Evolutionary conservation across 37 sponge, comb jelly and placozoan genomes (phyloP).

Genomic region (Petrosia ficiformis): DNA sequence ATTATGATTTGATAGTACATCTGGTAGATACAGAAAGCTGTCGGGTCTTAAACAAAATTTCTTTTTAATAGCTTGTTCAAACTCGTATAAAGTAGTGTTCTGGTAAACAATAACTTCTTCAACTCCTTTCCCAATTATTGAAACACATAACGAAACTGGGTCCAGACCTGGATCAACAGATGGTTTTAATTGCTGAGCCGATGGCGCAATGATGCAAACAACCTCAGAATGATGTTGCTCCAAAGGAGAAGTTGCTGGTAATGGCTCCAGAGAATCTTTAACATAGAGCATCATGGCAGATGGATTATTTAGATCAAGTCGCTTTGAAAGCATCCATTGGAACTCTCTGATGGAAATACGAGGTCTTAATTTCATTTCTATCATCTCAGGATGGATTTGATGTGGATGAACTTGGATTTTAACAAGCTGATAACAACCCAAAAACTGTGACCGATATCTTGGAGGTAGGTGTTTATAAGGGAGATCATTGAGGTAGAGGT

Average conservation of each 20-base stretch:
- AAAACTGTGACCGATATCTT: background rate
- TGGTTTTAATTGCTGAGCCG: background rate
- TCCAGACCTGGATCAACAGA: background rate
- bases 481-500: conserved; percentile 28
- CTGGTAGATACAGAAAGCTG: conserved; percentile 61
- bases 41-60: conserved; percentile 22
- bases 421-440: conserved; percentile 2
- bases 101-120: conserved; percentile 21
- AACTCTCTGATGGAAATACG: conserved; percentile 40
- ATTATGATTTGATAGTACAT: conserved; percentile 4
- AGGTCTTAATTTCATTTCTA: conserved; percentile 36
- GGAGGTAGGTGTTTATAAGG: conserved; percentile 16
- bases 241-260: conserved; percentile 8
- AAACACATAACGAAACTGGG: conserved; percentile 26
- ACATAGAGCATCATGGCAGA: conserved; percentile 32
- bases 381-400: background rate
- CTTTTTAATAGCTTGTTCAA: conserved; percentile 27
- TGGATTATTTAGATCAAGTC: conserved; percentile 17
- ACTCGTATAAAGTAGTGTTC: conserved; percentile 19
- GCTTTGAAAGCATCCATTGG: conserved; percentile 54
- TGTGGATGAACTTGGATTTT: conserved; percentile 33
- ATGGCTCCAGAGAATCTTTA: conserved; percentile 9
- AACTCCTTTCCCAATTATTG: conserved; percentile 45
- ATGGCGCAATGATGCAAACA: conserved; percentile 10
- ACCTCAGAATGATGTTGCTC: conserved; percentile 3